These are phyloP conservation scores for Pandemis heparana DNA, from an alignment of 2,888 invertebrate genomes.

Conservation along the genomic window DNA sequence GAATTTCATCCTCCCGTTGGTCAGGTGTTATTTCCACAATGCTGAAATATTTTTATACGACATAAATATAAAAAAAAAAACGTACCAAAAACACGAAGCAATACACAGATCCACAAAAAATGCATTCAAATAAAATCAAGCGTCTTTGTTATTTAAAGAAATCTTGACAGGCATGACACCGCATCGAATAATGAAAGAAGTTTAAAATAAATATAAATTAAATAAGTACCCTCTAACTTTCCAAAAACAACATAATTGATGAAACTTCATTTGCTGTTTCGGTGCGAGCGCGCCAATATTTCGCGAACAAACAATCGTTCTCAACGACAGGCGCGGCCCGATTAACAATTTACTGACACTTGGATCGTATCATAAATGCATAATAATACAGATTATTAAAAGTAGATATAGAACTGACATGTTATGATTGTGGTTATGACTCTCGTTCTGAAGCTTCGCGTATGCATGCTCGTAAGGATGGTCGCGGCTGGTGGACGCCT, in stretches of 20 bases:
- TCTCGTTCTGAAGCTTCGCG: conserved; percentile 88
- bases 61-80: no score
- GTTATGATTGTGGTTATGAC: conserved; percentile 73
- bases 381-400: neutral
- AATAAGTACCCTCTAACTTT: conserved; percentile 17
- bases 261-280: conserved; percentile 7
- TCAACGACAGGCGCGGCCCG: neutral
- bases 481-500: conserved; percentile 77
- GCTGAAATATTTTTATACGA: conserved; percentile 54
- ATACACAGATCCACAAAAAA: no score
- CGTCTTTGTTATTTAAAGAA: neutral
- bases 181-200: no score
- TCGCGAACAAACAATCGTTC: neutral
- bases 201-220: neutral
- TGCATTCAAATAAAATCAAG: neutral
- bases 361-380: conserved; percentile 1
- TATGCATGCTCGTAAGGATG: conserved; percentile 92
- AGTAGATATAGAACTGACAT: conserved; percentile 60
- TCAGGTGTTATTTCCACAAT: conserved; percentile 75
- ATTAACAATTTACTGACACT: neutral
- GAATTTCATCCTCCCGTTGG: conserved; percentile 68
- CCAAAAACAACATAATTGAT: conserved; percentile 24
- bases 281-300: neutral
- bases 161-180: no score
- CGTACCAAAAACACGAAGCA: no score